phyloP scores from a whole-genome alignment of 2,888 invertebrate species.

The Caenorhabditis plicata region DNA sequence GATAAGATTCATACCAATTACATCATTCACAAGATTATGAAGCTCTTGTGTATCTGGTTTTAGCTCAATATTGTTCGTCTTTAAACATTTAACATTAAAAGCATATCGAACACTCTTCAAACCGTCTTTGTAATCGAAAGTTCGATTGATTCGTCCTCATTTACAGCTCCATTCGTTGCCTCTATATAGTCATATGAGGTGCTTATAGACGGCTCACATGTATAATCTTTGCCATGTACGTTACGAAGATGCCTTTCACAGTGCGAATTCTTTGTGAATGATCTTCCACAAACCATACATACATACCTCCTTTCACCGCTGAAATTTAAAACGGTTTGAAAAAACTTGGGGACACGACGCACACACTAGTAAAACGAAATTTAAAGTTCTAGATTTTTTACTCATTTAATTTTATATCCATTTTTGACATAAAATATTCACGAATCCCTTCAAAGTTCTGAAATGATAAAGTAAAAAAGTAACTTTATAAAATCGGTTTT shows the following conservation, averaged over 20 bases:
- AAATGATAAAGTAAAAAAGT: too few species aligned
- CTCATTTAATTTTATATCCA: neutral
- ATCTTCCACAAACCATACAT: conserved; percentile 34
- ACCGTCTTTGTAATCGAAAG: too few species aligned
- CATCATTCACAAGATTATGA: conserved; percentile 1
- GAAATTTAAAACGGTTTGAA: conserved; percentile 2
- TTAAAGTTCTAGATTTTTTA: too few species aligned
- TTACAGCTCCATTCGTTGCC: neutral
- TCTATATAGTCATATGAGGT: neutral
- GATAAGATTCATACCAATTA: conserved; percentile 1
- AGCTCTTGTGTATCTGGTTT: too few species aligned
- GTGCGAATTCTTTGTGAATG: conserved; percentile 41
- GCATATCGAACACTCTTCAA: neutral
- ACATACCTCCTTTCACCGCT: conserved; percentile 35
- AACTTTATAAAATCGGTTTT: too few species aligned
- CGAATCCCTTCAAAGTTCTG: too few species aligned
- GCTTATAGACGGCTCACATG: neutral
- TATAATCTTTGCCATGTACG: neutral
- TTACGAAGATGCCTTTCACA: conserved; percentile 29
- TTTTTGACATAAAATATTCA: too few species aligned
- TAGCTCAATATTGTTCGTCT: neutral
- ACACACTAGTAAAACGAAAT: too few species aligned
- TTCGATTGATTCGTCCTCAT: neutral
- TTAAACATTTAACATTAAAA: neutral
- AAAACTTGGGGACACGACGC: too few species aligned